Evolutionary conservation across 1,140 invertebrate species (phyloP).

Genomic region (Gryon sp.): DNA sequence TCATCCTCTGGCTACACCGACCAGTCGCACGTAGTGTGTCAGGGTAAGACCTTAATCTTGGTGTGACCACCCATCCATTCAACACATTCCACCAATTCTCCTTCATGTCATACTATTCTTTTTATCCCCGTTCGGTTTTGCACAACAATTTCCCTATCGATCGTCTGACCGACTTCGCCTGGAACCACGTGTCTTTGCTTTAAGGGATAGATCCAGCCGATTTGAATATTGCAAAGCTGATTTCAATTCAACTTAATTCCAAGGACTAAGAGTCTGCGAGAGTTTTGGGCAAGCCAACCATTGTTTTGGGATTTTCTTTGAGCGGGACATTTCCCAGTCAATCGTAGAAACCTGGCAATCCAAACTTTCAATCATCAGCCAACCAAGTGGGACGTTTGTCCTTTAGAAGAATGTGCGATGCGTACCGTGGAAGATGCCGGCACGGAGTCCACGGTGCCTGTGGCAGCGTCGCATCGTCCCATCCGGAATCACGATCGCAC

Average conservation of each 20-base stretch:
- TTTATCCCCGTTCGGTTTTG: not conserved
- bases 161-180: slow-evolving; percentile 49
- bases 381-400: slow-evolving; percentile 50
- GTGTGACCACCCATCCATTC: not conserved
- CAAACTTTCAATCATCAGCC: slow-evolving; percentile 27
- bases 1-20: slow-evolving; percentile 67
- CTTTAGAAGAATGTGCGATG: slow-evolving; percentile 68
- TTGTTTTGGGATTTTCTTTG: too few relatives aligned
- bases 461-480: slow-evolving; percentile 63
- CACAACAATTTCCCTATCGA: slow-evolving; percentile 25
- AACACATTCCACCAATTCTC: too few relatives aligned
- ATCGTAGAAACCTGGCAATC: slow-evolving; percentile 44
- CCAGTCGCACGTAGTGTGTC: slow-evolving; percentile 62
- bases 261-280: too few relatives aligned
- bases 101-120: too few relatives aligned
- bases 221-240: too few relatives aligned
- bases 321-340: too few relatives aligned
- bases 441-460: slow-evolving; percentile 71
- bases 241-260: too few relatives aligned
- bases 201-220: slow-evolving; percentile 56
- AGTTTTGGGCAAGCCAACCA: too few relatives aligned
- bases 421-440: slow-evolving; percentile 74
- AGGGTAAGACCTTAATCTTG: slow-evolving; percentile 48
- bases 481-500: slow-evolving; percentile 61
- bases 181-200: slow-evolving; percentile 49